Conservation (phyloP, 2,888 invertebrate genomes). For the Eupithecia inturbata region DNA sequence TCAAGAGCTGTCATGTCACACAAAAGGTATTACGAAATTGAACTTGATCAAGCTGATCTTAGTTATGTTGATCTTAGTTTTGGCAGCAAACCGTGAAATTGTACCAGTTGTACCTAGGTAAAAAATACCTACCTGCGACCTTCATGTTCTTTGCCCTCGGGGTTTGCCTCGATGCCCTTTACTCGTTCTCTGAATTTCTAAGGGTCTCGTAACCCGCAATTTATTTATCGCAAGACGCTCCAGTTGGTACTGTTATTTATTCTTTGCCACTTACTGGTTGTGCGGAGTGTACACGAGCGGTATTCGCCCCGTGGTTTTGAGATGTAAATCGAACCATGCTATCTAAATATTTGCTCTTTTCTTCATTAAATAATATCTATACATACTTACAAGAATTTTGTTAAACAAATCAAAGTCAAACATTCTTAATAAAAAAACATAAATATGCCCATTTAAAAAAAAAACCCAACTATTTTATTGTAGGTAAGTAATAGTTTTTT, state of each 20-base stretch:
- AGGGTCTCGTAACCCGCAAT: slow-evolving; percentile 36
- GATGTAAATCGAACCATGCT: not conserved
- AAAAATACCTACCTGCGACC: too few relatives aligned
- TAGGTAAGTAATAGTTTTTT: not conserved
- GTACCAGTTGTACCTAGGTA: too few relatives aligned
- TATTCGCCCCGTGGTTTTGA: not conserved
- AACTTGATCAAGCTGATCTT: too few relatives aligned
- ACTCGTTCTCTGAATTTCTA: slow-evolving; percentile 40
- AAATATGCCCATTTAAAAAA: not conserved
- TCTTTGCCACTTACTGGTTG: slow-evolving; percentile 17
- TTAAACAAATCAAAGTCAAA: too few relatives aligned
- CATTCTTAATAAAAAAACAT: too few relatives aligned
- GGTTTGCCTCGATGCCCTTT: slow-evolving; percentile 40
- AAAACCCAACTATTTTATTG: not conserved
- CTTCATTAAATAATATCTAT: not conserved
- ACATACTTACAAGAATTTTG: too few relatives aligned
- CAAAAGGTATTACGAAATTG: too few relatives aligned
- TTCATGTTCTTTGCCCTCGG: slow-evolving; percentile 22
- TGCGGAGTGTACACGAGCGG: not conserved
- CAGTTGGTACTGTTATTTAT: slow-evolving; percentile 11
- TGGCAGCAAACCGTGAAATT: too few relatives aligned
- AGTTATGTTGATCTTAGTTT: too few relatives aligned
- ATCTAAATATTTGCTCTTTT: not conserved
- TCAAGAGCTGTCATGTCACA: too few relatives aligned
- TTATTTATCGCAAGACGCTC: slow-evolving; percentile 49